These are phyloP conservation scores for Microplitis deprimator DNA, from an alignment of 2,888 invertebrate genomes.

Conservation along the genomic window DNA sequence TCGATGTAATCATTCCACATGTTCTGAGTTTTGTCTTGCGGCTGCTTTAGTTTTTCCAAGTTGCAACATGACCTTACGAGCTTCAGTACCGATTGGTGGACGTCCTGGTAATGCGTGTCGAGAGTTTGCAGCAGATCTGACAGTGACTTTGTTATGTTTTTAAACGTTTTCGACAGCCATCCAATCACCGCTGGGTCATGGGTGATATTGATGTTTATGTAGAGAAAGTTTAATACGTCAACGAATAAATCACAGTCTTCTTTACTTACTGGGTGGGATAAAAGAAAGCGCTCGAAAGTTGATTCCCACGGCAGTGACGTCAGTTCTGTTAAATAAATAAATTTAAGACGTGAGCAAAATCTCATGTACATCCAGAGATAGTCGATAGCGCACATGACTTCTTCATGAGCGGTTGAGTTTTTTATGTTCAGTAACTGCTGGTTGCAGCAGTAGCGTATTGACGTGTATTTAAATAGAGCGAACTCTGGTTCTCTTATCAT, in stretches of 20 bases:
- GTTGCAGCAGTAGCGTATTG: constrained; percentile 73
- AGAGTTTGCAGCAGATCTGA: constrained; percentile 59
- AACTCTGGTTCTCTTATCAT: constrained; percentile 71
- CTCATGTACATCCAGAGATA: constrained; percentile 74
- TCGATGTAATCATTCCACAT: constrained; percentile 72
- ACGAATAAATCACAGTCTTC: constrained; percentile 77
- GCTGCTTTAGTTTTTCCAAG: background rate
- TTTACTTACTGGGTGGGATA: constrained; percentile 77
- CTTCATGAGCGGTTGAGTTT: constrained; percentile 77
- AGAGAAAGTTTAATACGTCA: constrained; percentile 71
- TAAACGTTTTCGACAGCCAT: constrained; percentile 60
- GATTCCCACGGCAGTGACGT: constrained; percentile 76
- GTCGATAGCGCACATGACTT: constrained; percentile 75
- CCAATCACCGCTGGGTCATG: constrained; percentile 44
- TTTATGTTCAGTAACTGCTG: constrained; percentile 76
- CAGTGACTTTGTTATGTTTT: constrained; percentile 63
- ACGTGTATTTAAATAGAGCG: constrained; percentile 73
- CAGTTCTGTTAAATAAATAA: constrained; percentile 64
- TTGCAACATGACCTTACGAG: constrained; percentile 61
- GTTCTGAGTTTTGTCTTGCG: constrained; percentile 41
- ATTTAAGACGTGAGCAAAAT: constrained; percentile 21
- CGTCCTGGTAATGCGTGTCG: constrained; percentile 60
- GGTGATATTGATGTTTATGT: constrained; percentile 60
- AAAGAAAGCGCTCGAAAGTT: constrained; percentile 76
- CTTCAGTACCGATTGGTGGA: constrained; percentile 64